Evolutionary conservation across 2,888 invertebrate genomes (phyloP).

Genomic region (Spicauda simplicius): DNA sequence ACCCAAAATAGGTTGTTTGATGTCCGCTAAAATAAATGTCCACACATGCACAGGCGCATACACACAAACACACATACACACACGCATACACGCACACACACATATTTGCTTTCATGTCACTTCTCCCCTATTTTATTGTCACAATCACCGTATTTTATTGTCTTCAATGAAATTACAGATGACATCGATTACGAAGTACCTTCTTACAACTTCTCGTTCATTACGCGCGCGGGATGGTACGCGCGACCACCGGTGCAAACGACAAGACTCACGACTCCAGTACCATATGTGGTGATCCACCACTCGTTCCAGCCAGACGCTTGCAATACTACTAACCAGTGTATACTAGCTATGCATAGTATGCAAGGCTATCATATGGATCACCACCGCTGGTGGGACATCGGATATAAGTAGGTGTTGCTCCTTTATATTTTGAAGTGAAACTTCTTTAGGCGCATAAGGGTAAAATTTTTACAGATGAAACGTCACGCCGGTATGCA

Average conservation of each 20-base stretch:
- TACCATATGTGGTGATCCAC: constrained; percentile 89
- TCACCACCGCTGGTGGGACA: constrained; percentile 85
- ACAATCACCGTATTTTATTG: no score
- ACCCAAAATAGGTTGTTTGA: no score
- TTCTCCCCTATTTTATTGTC: no score
- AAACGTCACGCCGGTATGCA: no score
- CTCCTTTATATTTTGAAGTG: no score
- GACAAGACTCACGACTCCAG: constrained; percentile 80
- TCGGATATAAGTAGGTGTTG: constrained; percentile 76
- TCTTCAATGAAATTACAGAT: constrained; percentile 20
- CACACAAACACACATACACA: no score
- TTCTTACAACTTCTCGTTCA: constrained; percentile 62
- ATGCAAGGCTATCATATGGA: constrained; percentile 87
- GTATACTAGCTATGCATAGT: constrained; percentile 82
- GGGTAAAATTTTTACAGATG: no score
- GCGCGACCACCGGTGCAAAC: constrained; percentile 80
- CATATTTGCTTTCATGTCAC: no score
- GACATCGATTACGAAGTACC: constrained; percentile 59
- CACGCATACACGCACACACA: no score
- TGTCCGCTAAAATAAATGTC: no score
- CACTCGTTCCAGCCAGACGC: constrained; percentile 86
- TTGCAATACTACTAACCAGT: constrained; percentile 77
- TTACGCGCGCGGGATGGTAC: constrained; percentile 84
- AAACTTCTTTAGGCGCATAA: no score
- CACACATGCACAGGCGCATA: no score